Conservation (phyloP, 2,113 vertebrate genomes). For the Etheostoma cragini region DNA sequence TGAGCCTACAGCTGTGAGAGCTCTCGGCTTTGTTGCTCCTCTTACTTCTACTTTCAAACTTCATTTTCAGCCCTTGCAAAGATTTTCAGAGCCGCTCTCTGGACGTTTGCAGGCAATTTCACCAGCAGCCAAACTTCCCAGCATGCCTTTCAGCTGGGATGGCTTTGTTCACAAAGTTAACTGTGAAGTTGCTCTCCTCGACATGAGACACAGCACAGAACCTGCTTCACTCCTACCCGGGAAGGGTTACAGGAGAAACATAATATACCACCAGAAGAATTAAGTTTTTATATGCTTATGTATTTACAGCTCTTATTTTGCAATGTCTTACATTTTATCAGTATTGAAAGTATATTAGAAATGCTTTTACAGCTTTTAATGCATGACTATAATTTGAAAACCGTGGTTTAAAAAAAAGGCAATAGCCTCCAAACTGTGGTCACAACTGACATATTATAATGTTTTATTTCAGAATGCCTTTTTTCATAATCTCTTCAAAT, state of each 20-base stretch:
- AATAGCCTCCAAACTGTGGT: slow-evolving; percentile 13
- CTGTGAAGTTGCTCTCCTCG: slow-evolving; percentile 64
- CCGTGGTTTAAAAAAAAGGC: background rate
- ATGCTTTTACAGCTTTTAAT: slow-evolving; percentile 23
- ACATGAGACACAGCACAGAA: slow-evolving; percentile 12
- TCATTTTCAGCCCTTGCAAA: slow-evolving; percentile 65
- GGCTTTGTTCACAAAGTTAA: slow-evolving; percentile 72
- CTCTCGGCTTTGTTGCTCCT: slow-evolving; percentile 57
- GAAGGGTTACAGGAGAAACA: slow-evolving; percentile 5
- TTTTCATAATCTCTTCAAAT: slow-evolving; percentile 50
- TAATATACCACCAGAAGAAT: slow-evolving; percentile 1
- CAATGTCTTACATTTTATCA: background rate
- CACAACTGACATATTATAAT: slow-evolving; percentile 23
- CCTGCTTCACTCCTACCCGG: background rate
- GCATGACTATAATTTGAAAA: slow-evolving; percentile 31
- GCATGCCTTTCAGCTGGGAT: slow-evolving; percentile 69
- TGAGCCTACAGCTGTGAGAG: slow-evolving; percentile 51
- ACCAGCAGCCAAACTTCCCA: slow-evolving; percentile 77
- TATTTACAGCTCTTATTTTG: slow-evolving; percentile 15
- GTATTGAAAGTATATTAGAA: slow-evolving; percentile 26
- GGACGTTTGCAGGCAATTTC: slow-evolving; percentile 66
- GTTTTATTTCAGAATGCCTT: slow-evolving; percentile 40
- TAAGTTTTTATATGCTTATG: background rate
- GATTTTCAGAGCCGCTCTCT: slow-evolving; percentile 59
- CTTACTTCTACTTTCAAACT: slow-evolving; percentile 70